phyloP scores from a whole-genome alignment of 1,140 invertebrate genomes.

The Rhizoglyphus robini region DNA sequence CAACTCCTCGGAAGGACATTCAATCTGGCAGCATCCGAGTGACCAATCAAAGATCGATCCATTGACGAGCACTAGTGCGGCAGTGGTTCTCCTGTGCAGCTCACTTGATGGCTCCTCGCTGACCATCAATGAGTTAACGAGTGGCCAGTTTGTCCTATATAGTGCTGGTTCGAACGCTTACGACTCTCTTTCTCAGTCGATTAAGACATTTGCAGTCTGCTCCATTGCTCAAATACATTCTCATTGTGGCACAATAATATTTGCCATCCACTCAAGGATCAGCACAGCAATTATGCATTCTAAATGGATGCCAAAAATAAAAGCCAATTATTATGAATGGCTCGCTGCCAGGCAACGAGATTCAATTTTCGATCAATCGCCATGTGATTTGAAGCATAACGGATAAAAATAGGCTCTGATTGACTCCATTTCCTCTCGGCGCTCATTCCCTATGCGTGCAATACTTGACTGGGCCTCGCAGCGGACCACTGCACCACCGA shows the following conservation, averaged over 20 bases:
- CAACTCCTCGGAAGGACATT: background rate
- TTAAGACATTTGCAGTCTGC: too few relatives aligned
- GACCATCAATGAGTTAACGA: conserved; percentile 8
- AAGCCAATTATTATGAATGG: background rate
- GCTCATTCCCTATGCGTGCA: background rate
- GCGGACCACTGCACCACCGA: background rate
- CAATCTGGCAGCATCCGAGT: background rate
- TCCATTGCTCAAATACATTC: too few relatives aligned
- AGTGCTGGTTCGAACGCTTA: conserved; percentile 1
- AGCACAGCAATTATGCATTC: too few relatives aligned
- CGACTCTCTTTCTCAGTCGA: too few relatives aligned
- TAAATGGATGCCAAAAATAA: background rate
- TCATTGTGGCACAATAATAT: too few relatives aligned
- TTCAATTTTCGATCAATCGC: conserved; percentile 7
- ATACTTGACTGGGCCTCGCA: too few relatives aligned
- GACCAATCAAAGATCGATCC: conserved; percentile 10
- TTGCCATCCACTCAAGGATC: too few relatives aligned
- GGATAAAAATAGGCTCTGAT: conserved; percentile 5
- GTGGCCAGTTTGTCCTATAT: background rate
- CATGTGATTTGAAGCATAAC: conserved; percentile 7
- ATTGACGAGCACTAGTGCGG: background rate
- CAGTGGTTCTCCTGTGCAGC: background rate
- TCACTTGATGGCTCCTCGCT: too few relatives aligned
- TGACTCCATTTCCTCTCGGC: conserved; percentile 5
- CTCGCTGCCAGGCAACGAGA: background rate